Percentiles rank a stretch among this genome's conserved stretches.
These are phyloP conservation scores for Meteorus sp. DNA, from an alignment of 1,140 invertebrate genomes.

Conservation along the genomic window DNA sequence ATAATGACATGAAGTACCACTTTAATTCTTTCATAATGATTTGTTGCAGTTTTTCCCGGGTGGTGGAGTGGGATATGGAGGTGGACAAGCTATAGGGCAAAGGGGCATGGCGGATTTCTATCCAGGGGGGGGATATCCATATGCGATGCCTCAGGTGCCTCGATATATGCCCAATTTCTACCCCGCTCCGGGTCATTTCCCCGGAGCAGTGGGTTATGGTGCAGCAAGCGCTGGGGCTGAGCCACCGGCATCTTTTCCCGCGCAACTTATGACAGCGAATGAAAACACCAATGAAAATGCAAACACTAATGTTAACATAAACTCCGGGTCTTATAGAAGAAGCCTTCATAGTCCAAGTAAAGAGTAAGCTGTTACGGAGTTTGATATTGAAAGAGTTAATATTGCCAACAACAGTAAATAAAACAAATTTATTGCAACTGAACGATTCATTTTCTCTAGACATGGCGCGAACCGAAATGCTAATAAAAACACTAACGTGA, in stretches of 20 bases:
- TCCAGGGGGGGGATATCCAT: no score
- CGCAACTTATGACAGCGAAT: neutral
- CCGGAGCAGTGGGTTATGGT: no score
- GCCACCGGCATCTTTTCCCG: neutral
- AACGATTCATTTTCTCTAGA: neutral
- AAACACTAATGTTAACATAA: conserved; percentile 23
- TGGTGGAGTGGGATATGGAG: no score
- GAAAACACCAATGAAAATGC: conserved; percentile 22
- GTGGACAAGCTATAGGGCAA: no score
- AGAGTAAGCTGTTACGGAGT: conserved; percentile 11
- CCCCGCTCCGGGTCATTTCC: no score
- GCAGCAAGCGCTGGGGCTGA: neutral
- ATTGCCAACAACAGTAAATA: neutral
- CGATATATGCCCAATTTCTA: no score
- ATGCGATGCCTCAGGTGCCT: no score
- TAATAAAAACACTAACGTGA: neutral
- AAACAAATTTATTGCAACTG: neutral
- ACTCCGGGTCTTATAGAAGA: conserved; percentile 13
- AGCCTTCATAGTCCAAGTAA: conserved; percentile 15
- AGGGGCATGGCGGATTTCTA: no score
- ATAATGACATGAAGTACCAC: no score
- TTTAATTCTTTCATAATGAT: no score
- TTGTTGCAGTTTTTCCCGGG: no score
- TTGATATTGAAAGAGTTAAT: no score
- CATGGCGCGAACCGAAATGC: neutral